These are phyloP conservation scores for Furcula furcula DNA, from an alignment of 2,888 invertebrate genomes.

Conservation along the genomic window DNA sequence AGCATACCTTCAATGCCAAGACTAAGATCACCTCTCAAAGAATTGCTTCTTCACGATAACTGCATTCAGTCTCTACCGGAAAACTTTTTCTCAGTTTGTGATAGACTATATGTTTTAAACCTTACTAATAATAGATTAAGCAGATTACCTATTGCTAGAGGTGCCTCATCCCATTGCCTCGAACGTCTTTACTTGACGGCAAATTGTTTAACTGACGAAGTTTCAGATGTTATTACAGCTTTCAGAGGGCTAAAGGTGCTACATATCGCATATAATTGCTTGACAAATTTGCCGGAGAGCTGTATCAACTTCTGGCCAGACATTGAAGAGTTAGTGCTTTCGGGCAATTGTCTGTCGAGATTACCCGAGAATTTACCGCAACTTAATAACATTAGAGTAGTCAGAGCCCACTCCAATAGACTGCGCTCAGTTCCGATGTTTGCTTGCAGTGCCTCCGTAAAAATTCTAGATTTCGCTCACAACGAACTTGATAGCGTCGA, in stretches of 20 bases:
- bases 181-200: constrained; percentile 88
- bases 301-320: constrained; percentile 89
- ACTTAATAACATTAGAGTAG: constrained; percentile 86
- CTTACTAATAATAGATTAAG: constrained; percentile 89
- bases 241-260: constrained; percentile 85
- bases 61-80: constrained; percentile 87
- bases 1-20: constrained; percentile 87
- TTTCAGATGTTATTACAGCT: constrained; percentile 84
- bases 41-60: constrained; percentile 89
- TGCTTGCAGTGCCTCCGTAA: constrained; percentile 86
- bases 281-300: constrained; percentile 87
- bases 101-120: constrained; percentile 86
- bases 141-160: constrained; percentile 84
- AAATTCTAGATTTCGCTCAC: constrained; percentile 92
- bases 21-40: constrained; percentile 83
- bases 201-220: constrained; percentile 88
- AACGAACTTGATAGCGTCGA: constrained; percentile 92
- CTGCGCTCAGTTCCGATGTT: constrained; percentile 88
- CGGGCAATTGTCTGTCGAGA: constrained; percentile 89
- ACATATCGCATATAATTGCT: constrained; percentile 90
- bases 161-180: constrained; percentile 82
- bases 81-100: constrained; percentile 87
- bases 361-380: constrained; percentile 89
- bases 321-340: constrained; percentile 90
- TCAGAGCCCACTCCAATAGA: constrained; percentile 92